Conservation (phyloP, 2,797 vertebrate species). For the Artibeus jamaicensis region DNA sequence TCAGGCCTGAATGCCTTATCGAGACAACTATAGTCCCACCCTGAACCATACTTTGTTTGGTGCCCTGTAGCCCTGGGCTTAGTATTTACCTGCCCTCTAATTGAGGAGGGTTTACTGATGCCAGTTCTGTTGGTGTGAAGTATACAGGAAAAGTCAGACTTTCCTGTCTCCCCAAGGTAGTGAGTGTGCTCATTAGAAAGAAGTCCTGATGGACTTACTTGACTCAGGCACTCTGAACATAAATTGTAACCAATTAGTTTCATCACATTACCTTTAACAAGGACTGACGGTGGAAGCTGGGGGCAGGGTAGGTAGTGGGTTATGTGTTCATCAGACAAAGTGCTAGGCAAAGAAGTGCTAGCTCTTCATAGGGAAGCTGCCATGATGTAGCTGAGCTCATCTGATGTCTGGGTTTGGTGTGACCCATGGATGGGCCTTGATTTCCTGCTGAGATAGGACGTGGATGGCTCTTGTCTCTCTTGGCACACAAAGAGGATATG, state of each 20-base stretch:
- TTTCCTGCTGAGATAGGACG: neutral
- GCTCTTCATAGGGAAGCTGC: neutral
- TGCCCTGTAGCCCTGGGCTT: neutral
- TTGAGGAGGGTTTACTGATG: neutral
- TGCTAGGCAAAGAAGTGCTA: neutral
- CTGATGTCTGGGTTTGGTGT: neutral
- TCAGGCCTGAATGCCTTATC: neutral
- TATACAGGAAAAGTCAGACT: neutral
- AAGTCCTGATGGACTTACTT: neutral
- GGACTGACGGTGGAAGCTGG: neutral
- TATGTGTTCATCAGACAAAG: neutral
- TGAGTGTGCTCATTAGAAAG: neutral
- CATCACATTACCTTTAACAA: neutral
- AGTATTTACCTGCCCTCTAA: neutral
- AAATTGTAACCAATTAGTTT: neutral
- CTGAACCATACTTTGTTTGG: no score
- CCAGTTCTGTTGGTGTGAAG: neutral
- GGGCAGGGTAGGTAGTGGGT: neutral
- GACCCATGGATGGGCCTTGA: neutral
- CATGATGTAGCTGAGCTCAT: neutral
- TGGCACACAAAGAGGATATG: neutral
- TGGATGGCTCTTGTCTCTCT: neutral
- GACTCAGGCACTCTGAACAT: neutral
- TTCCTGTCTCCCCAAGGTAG: fast-evolving
- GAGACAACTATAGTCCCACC: neutral